Evolutionary conservation across 2,113 vertebrate species (phyloP).

Genomic region (Microcebus tavaratra): DNA sequence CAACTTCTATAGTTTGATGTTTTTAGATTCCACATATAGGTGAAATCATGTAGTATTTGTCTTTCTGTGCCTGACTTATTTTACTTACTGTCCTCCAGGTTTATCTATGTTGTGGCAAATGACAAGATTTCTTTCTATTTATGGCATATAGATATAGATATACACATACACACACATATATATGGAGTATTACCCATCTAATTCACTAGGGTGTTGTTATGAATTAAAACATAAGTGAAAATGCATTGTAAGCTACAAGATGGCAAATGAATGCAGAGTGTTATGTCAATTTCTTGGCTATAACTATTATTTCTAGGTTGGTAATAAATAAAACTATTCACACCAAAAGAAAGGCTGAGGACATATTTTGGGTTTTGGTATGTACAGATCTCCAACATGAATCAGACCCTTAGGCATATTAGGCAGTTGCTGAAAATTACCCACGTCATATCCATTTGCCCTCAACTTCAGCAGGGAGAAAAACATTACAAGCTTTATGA

Average conservation of each 20-base stretch:
- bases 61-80: background rate
- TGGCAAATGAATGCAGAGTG: background rate
- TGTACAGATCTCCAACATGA: background rate
- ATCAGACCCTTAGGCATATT: background rate
- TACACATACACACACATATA: too few species aligned
- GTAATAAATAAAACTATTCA: background rate
- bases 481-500: conserved; percentile 13
- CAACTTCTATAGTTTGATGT: background rate
- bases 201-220: background rate
- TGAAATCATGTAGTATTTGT: background rate
- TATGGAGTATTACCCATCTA: background rate
- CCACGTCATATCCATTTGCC: background rate
- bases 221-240: background rate
- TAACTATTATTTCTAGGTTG: background rate
- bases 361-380: background rate
- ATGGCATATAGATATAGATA: too few species aligned
- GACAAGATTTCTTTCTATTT: background rate
- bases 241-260: background rate
- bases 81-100: background rate
- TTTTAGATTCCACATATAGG: background rate
- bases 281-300: background rate
- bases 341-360: background rate
- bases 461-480: background rate
- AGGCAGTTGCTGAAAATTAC: background rate
- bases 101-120: background rate